Evolutionary conservation across 2,113 vertebrate genomes (phyloP).

Genomic region (Podocnemis expansa): DNA sequence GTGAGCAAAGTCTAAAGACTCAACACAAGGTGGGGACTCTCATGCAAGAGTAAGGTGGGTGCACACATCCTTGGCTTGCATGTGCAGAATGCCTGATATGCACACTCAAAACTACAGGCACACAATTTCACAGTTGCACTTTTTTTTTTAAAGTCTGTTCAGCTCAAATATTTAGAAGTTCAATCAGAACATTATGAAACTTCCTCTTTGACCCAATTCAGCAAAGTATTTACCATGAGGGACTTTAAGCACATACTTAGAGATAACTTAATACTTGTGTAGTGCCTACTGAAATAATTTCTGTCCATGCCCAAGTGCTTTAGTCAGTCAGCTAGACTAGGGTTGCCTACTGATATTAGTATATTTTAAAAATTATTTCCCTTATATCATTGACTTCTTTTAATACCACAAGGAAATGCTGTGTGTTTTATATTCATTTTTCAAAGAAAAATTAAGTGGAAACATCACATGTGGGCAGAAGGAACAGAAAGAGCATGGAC

Average conservation of each 20-base stretch:
- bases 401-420: not conserved
- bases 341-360: not conserved
- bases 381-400: not conserved
- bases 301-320: slow-evolving; percentile 30
- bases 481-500: not conserved
- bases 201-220: not conserved
- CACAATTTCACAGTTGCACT: not conserved
- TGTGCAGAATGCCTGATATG: rapidly evolving
- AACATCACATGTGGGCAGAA: not conserved
- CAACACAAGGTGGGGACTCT: not conserved
- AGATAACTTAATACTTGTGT: too few species aligned
- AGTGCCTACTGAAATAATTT: too few species aligned
- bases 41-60: rapidly evolving
- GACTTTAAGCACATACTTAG: not conserved
- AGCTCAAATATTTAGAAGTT: not conserved
- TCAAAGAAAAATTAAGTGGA: not conserved
- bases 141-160: not conserved
- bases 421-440: not conserved
- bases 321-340: slow-evolving; percentile 11
- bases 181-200: not conserved
- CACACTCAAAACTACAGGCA: not conserved
- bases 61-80: not conserved
- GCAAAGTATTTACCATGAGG: not conserved
- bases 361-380: not conserved
- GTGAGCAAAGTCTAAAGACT: not conserved